Evolutionary conservation across 2,113 vertebrate genomes (phyloP).

Genomic region (Tapirus terrestris): DNA sequence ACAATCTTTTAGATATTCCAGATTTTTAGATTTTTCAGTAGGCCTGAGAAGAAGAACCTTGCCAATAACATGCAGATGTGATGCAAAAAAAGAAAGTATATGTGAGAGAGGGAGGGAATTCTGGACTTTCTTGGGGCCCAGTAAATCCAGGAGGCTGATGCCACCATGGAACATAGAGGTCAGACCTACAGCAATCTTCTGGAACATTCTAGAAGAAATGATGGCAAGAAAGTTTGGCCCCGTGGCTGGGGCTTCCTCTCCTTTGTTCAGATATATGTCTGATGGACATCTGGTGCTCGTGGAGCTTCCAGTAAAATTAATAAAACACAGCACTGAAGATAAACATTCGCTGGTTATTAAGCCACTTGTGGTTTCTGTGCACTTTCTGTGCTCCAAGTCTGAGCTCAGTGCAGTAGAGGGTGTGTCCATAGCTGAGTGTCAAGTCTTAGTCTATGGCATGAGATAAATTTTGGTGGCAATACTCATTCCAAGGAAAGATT

Average conservation of each 20-base stretch:
- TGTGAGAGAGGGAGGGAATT: not conserved
- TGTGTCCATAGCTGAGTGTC: not conserved
- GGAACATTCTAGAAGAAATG: slow-evolving; percentile 9
- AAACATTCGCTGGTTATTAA: not conserved
- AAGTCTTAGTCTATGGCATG: not conserved
- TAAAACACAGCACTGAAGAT: not conserved
- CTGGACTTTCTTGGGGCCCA: not conserved
- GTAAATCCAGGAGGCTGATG: not conserved
- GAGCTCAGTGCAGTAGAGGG: not conserved
- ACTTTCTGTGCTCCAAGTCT: not conserved
- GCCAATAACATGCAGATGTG: not conserved
- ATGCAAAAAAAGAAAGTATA: not conserved
- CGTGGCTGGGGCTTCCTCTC: not conserved
- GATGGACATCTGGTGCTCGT: not conserved
- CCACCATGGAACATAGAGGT: not conserved
- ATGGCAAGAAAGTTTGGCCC: not conserved
- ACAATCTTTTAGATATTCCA: not conserved
- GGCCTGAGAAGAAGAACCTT: not conserved
- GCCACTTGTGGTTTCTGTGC: not conserved
- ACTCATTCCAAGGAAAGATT: not conserved
- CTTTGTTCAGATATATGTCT: slow-evolving; percentile 9
- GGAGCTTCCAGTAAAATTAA: slow-evolving; percentile 15
- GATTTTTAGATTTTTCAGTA: not conserved
- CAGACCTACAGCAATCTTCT: not conserved
- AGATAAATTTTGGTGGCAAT: not conserved